Evolutionary conservation across 2,797 vertebrate genomes (phyloP).

Genomic region (Brotula barbata): DNA sequence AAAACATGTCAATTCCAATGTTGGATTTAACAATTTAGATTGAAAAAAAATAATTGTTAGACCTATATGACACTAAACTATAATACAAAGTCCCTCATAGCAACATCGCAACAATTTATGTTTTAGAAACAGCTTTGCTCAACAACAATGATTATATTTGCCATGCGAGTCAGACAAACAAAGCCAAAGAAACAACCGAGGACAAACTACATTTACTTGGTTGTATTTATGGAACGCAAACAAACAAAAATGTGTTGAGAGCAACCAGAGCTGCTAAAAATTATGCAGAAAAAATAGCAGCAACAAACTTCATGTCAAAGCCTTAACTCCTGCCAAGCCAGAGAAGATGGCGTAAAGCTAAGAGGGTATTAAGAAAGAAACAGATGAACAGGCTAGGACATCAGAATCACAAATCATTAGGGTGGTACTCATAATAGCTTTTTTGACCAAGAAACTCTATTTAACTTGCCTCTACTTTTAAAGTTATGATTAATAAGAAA

Average conservation of each 20-base stretch:
- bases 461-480: too few species aligned
- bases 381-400: too few species aligned
- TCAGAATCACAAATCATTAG: too few species aligned
- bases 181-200: background rate
- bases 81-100: too few species aligned
- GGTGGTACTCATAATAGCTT: too few species aligned
- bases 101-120: too few species aligned
- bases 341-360: background rate
- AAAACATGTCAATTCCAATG: too few species aligned
- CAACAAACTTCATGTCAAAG: background rate
- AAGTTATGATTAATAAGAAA: background rate
- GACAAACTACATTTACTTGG: background rate
- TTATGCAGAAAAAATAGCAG: background rate
- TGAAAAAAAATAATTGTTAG: too few species aligned
- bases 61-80: too few species aligned
- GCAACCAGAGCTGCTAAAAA: background rate
- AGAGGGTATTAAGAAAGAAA: background rate
- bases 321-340: background rate
- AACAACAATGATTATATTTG: background rate
- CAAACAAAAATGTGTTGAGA: conserved; percentile 6
- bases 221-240: background rate
- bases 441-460: too few species aligned
- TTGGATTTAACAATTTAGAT: too few species aligned
- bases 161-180: background rate
- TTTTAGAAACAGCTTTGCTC: background rate